Conservation (phyloP, 2,113 vertebrate species). For the Lagopus leucura region DNA sequence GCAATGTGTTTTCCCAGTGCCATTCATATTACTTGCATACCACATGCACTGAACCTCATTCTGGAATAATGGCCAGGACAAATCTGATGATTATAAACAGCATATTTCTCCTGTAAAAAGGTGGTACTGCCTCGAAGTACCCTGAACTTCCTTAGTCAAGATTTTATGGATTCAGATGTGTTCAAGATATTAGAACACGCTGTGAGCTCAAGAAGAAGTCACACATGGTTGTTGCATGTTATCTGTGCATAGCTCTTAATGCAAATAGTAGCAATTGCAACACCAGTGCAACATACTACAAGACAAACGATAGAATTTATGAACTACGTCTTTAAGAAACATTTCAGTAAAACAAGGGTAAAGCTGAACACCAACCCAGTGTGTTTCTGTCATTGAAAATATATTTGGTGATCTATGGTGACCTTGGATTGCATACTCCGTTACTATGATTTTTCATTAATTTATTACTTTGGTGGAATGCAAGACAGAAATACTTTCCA, state of each 20-base stretch:
- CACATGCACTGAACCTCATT: slow-evolving; percentile 1
- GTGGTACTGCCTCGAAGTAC: background rate
- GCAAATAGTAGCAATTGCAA: background rate
- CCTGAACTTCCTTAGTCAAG: background rate
- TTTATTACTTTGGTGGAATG: slow-evolving; percentile 2
- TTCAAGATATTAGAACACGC: background rate
- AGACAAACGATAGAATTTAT: background rate
- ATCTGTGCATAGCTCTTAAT: background rate
- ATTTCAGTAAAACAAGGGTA: background rate
- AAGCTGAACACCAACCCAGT: background rate
- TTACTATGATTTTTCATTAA: background rate
- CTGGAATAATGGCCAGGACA: slow-evolving; percentile 19
- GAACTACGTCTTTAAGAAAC: background rate
- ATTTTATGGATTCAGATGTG: background rate
- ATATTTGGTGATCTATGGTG: background rate
- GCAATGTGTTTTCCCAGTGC: slow-evolving; percentile 33
- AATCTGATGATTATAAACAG: slow-evolving; percentile 12
- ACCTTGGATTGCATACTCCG: background rate
- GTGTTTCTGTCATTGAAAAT: background rate
- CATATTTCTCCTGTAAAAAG: background rate
- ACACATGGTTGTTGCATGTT: background rate
- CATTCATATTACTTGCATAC: slow-evolving; percentile 41
- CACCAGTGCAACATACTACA: background rate
- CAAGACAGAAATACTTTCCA: background rate
- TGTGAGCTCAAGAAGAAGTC: background rate